phyloP scores from a whole-genome alignment of 1,140 invertebrate species.

The Coelopa frigida region DNA sequence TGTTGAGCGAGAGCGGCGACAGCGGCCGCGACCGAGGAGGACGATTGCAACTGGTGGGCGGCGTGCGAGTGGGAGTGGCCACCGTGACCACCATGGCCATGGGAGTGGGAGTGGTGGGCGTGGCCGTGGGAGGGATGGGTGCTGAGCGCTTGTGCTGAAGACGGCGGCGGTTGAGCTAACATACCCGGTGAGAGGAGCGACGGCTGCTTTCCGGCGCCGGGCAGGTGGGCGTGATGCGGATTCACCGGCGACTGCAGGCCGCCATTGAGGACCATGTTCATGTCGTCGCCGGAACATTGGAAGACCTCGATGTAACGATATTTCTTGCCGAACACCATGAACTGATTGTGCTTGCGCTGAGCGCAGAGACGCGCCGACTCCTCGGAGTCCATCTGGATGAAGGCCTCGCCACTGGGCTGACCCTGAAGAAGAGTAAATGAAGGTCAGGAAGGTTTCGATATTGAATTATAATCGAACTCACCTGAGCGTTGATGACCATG shows the following conservation, averaged over 20 bases:
- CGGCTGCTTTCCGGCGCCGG: constrained; percentile 26
- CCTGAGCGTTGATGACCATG: constrained; percentile 97
- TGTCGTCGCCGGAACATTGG: constrained; percentile 97
- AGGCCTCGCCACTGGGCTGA: constrained; percentile 96
- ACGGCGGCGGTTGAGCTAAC: constrained; percentile 38
- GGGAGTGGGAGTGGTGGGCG: constrained; percentile 13
- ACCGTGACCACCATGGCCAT: constrained; percentile 9
- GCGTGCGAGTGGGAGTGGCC: constrained; percentile 16
- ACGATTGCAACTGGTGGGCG: constrained; percentile 12
- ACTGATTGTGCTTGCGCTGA: constrained; percentile 86
- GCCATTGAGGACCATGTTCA: constrained; percentile 90
- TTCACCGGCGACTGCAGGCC: constrained; percentile 62
- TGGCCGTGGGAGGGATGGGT: constrained; percentile 27
- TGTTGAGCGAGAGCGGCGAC: constrained; percentile 10
- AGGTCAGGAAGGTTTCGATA: background rate
- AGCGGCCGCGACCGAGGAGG: constrained; percentile 15
- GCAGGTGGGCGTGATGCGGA: constrained; percentile 22
- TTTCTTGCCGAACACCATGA: constrained; percentile 96
- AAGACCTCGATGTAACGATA: constrained; percentile 88
- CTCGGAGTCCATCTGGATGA: constrained; percentile 98
- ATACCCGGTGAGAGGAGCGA: constrained; percentile 43
- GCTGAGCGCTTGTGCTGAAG: constrained; percentile 33
- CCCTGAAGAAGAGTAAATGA: constrained; percentile 57
- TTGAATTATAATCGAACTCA: constrained; percentile 40
- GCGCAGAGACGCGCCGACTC: constrained; percentile 81